A percentile compares a stretch with the other conserved stretches of the same genome.
phyloP scores from a whole-genome alignment of 2,888 invertebrate genomes.

The Hyppa rectilinea region DNA sequence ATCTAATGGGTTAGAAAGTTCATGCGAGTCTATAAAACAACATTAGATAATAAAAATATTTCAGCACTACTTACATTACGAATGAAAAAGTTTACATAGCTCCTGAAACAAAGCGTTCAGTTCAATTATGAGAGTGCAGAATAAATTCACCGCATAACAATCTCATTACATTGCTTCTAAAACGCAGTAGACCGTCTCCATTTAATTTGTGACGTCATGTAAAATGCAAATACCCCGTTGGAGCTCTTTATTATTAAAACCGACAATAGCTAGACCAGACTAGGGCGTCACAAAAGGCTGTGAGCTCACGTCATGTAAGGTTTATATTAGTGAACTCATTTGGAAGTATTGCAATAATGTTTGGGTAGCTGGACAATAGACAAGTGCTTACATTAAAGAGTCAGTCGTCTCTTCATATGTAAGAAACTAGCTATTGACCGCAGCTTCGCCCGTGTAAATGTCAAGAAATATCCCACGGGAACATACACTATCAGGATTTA shows the following conservation, averaged over 20 bases:
- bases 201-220: conserved; percentile 13
- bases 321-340: conserved; percentile 27
- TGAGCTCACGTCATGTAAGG: conserved; percentile 1
- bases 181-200: neutral
- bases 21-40: neutral
- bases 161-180: neutral
- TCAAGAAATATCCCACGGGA: too few species aligned
- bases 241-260: conserved; percentile 17
- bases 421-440: too few species aligned
- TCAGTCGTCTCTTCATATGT: neutral
- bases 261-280: conserved; percentile 21
- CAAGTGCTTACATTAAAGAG: neutral
- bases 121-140: neutral
- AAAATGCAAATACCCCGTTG: conserved; percentile 6
- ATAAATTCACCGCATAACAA: neutral
- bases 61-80: neutral
- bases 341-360: neutral
- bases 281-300: conserved; percentile 20
- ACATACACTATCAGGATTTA: too few species aligned
- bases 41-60: neutral
- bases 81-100: neutral
- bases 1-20: too few species aligned
- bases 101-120: too few species aligned
- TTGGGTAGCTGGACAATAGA: neutral
- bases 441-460: too few species aligned